Percentiles rank a stretch among this genome's conserved stretches.
Conservation (phyloP, 2,888 invertebrate genomes). For the Rhimphoctona megacephalus region DNA sequence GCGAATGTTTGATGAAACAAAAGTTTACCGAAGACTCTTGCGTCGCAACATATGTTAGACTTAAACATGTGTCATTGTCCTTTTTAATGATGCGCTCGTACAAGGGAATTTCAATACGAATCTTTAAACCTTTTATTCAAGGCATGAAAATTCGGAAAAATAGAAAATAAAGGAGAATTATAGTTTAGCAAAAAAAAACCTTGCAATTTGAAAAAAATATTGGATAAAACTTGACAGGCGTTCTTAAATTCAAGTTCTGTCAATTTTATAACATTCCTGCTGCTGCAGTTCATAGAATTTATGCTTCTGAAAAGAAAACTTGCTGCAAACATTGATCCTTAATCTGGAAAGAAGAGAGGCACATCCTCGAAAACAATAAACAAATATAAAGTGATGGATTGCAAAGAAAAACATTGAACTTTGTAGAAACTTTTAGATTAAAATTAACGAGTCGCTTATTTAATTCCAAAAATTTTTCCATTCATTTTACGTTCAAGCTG, state of each 20-base stretch:
- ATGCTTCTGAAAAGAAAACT: not conserved
- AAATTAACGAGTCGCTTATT: not conserved
- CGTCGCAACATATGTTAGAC: conserved; percentile 36
- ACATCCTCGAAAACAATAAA: not conserved
- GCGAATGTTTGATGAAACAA: not conserved
- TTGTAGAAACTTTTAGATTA: not conserved
- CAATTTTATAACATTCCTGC: not conserved
- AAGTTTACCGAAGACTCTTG: no score
- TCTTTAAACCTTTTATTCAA: not conserved
- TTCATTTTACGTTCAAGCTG: not conserved
- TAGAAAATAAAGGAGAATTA: not conserved
- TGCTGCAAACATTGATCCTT: no score
- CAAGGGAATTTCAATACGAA: not conserved
- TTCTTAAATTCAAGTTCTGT: not conserved
- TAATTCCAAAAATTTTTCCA: not conserved
- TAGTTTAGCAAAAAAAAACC: no score
- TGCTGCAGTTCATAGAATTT: not conserved
- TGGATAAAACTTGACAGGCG: not conserved
- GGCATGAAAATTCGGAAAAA: no score
- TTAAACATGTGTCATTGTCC: not conserved
- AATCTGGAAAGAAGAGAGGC: not conserved
- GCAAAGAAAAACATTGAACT: not conserved
- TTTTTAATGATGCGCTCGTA: not conserved
- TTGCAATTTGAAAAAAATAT: no score
- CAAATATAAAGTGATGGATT: not conserved